Evolutionary conservation across 2,888 invertebrate species (phyloP).

Genomic region (Ichneumoninae sp.): DNA sequence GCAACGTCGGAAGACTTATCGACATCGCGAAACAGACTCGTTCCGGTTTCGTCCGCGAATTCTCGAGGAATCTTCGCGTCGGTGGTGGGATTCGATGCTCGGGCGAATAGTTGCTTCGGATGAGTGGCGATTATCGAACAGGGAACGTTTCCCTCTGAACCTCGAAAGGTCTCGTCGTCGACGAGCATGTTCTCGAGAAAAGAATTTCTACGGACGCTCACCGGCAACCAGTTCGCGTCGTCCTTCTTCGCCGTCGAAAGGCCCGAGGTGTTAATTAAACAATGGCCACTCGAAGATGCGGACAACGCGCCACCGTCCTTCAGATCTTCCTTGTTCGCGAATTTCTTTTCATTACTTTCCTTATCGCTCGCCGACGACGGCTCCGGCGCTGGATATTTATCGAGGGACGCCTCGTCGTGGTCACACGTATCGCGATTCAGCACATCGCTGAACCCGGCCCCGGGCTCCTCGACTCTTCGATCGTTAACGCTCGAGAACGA

Average conservation of each 20-base stretch:
- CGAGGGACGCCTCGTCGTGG: conserved; percentile 9
- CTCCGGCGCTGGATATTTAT: conserved; percentile 24
- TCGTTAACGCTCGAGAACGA: conserved; percentile 28
- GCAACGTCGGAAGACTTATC: not conserved
- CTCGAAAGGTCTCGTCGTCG: conserved; percentile 58
- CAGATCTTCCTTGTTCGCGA: conserved; percentile 5
- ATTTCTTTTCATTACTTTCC: conserved; percentile 23
- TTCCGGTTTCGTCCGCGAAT: conserved; percentile 4
- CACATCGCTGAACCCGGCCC: not conserved
- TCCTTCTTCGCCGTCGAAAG: conserved; percentile 10
- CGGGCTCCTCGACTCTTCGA: conserved; percentile 21
- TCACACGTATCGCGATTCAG: conserved; percentile 42
- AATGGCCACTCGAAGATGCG: not conserved
- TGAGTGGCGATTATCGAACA: conserved; percentile 71
- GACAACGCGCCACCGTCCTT: not conserved
- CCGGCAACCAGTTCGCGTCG: conserved; percentile 55
- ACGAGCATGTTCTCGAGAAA: conserved; percentile 79
- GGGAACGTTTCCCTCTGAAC: conserved; percentile 23
- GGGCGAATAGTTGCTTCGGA: conserved; percentile 62
- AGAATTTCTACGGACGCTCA: conserved; percentile 74
- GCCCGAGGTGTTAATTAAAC: not conserved
- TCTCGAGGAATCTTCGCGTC: not conserved
- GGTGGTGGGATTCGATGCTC: not conserved
- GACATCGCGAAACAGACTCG: conserved; percentile 13
- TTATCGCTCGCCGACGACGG: not conserved